A percentile compares a stretch with the other conserved stretches of the same genome.
phyloP scores from a whole-genome alignment of 2,797 vertebrate species.

The Kryptolebias ocellatus region DNA sequence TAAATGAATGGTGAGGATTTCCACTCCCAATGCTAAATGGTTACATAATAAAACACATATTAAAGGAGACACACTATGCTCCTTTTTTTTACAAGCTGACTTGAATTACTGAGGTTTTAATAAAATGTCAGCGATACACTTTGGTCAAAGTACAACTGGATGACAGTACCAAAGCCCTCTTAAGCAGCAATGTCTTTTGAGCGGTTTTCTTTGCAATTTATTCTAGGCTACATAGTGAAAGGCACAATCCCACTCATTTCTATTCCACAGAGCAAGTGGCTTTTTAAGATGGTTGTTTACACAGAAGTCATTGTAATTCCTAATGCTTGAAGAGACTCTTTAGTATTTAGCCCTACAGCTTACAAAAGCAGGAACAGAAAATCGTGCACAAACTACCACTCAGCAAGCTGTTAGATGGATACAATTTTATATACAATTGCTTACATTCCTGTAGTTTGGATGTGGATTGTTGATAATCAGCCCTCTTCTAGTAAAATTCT shows the following conservation, averaged over 20 bases:
- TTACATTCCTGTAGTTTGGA: too few relatives aligned
- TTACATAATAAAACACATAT: conserved; percentile 33
- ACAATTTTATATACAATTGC: too few relatives aligned
- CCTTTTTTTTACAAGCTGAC: not conserved
- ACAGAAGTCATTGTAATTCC: not conserved
- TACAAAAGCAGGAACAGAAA: too few relatives aligned
- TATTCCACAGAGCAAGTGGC: not conserved
- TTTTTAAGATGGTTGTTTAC: not conserved
- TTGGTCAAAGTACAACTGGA: not conserved
- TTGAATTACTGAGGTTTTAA: not conserved
- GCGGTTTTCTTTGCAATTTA: not conserved
- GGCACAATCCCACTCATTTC: not conserved
- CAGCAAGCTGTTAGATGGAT: too few relatives aligned
- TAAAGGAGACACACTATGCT: not conserved
- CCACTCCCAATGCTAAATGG: conserved; percentile 27
- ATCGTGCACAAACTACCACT: too few relatives aligned
- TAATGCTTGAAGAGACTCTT: not conserved
- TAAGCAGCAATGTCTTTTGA: not conserved
- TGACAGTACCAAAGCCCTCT: not conserved
- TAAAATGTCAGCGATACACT: not conserved
- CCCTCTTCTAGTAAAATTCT: too few relatives aligned
- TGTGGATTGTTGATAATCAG: too few relatives aligned
- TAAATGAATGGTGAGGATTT: conserved; percentile 36
- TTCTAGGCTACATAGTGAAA: not conserved
- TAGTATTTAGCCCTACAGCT: too few relatives aligned